These are phyloP conservation scores for Choreutis nemorana DNA, from an alignment of 2,888 invertebrate genomes.

Conservation along the genomic window DNA sequence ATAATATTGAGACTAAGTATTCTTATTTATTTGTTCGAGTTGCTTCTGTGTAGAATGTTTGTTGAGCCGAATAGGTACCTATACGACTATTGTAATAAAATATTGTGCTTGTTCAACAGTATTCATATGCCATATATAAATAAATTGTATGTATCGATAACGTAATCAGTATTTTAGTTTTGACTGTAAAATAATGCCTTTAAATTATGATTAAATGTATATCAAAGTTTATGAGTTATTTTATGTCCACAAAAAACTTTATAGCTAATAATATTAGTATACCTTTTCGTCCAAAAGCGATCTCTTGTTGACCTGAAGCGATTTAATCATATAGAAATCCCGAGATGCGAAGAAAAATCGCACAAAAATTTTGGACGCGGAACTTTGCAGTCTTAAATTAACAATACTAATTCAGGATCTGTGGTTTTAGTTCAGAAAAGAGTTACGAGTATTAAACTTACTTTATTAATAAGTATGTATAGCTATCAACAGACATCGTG, in stretches of 20 bases:
- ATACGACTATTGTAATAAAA: constrained; percentile 10
- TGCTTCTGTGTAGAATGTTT: constrained; percentile 8
- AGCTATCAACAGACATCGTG: no score
- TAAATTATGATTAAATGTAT: constrained; percentile 43
- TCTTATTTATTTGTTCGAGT: constrained; percentile 25
- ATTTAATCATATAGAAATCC: not conserved
- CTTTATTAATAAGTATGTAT: no score
- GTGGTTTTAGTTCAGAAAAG: no score
- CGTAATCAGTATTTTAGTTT: constrained; percentile 59
- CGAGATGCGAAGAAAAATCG: no score
- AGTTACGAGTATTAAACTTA: no score
- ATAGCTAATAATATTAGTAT: not conserved
- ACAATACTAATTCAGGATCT: no score
- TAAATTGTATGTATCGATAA: constrained; percentile 35
- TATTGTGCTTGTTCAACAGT: not conserved
- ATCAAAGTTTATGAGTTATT: not conserved
- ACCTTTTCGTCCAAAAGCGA: not conserved
- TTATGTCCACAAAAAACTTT: not conserved
- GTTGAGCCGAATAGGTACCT: constrained; percentile 17
- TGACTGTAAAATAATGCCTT: constrained; percentile 60
- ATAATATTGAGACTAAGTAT: constrained; percentile 52
- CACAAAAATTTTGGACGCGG: no score
- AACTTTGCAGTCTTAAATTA: no score
- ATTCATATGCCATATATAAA: constrained; percentile 31
- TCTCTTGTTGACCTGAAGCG: not conserved